These are phyloP conservation scores for Drosophila mulleri DNA, from an alignment of 2,888 invertebrate species.

Conservation along the genomic window DNA sequence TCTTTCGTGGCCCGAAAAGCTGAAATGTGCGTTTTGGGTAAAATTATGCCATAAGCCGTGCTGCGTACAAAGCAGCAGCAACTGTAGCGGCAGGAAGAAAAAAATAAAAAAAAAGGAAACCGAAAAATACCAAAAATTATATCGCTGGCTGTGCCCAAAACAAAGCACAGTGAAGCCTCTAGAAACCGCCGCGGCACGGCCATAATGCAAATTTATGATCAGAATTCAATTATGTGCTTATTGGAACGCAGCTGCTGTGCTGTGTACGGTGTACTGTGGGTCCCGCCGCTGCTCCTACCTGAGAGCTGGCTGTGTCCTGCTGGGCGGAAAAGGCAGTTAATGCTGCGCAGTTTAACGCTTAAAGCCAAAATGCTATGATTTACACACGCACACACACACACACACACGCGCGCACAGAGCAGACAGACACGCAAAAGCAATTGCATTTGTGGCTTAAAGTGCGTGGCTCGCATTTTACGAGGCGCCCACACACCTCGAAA, in stretches of 20 bases:
- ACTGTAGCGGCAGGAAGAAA: neutral
- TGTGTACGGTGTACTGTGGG: conserved; percentile 5
- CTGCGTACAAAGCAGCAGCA: conserved; percentile 34
- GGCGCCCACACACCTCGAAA: conserved; percentile 24
- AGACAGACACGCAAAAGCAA: conserved; percentile 43
- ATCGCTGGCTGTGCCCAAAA: conserved; percentile 52
- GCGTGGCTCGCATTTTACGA: conserved; percentile 73
- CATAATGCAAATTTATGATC: conserved; percentile 81
- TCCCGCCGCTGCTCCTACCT: conserved; percentile 41
- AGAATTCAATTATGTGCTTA: conserved; percentile 82
- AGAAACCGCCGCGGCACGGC: conserved; percentile 63
- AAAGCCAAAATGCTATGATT: conserved; percentile 80
- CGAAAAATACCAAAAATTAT: conserved; percentile 43
- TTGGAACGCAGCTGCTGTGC: conserved; percentile 77
- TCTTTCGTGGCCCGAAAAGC: conserved; percentile 55
- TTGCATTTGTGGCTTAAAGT: conserved; percentile 72
- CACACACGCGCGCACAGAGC: conserved; percentile 24
- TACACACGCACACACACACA: conserved; percentile 48
- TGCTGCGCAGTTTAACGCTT: conserved; percentile 75
- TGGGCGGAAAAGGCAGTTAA: conserved; percentile 63
- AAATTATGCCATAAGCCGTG: conserved; percentile 77
- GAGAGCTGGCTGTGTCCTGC: conserved; percentile 35
- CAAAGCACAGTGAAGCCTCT: conserved; percentile 64
- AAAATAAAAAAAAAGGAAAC: neutral
- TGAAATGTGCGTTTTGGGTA: conserved; percentile 77